Base-by-base conservation (phyloP, 2,888 invertebrate species). In the Toxonevra muliebris region DNA sequence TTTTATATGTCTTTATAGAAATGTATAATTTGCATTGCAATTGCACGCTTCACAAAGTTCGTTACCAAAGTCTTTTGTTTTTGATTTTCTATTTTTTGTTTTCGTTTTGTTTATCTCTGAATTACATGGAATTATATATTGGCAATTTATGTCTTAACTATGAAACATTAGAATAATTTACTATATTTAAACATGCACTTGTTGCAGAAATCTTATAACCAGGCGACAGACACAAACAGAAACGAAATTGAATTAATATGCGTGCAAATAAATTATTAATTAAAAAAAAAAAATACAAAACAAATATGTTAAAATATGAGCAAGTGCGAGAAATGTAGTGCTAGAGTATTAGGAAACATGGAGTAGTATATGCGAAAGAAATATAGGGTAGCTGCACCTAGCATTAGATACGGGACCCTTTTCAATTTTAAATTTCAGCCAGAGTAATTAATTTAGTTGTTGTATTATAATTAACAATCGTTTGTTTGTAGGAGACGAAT, bases 21-120 rank as follows among this genome's bases (percentile, higher is more conserved):
- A 41, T 41, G 15, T 50, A 50, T 61, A 40, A 61, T 50, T 61
- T 50, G 19, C 59, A 45, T 13, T 45, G 45, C 17, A 5, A 30
- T 30, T 15, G 10, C 43, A 61, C 11, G 30, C 30, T 30, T 30
- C 30, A 30, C 7, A 30, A 17, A 40, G 52, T 61, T 63, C 41
- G 55, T 55, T 11, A 45, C 45, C 30, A 30, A 45, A 63, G 63
- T 55, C 55, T 54, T 63, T 43, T 55, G 45, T 61, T 52, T 12
- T 20, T 13, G 17, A 5, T 42, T 13, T 43, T 43, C 13, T 60
- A 43, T 43, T 48, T 53, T 9, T 17, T 15, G 43, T 53, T 53
- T 11, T 9, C 12, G 43, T 40, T 15, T 15, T 41, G 54, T 19
- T 40, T 50, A 15, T 1, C 20, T 17, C 4, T 41, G 5, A 17